Conservation (phyloP, 2,888 invertebrate genomes). For the Microctonus aethiopoides region DNA sequence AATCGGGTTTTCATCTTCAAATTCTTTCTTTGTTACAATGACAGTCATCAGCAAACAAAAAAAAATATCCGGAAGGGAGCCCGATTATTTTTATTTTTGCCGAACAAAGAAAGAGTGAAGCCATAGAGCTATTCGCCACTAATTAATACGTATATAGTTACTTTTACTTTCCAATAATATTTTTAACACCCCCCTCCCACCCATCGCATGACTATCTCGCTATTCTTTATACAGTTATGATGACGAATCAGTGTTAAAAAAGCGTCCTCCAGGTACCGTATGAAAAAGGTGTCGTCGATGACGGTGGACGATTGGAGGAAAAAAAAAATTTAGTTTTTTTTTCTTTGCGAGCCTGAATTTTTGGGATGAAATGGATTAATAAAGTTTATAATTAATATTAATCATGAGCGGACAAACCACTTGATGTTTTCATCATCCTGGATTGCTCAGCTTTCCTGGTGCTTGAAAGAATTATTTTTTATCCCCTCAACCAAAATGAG, state of each 20-base stretch:
- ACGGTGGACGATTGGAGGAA: not conserved
- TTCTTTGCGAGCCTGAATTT: not conserved
- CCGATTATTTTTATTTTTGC: too few relatives aligned
- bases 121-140: too few relatives aligned
- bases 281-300: constrained; percentile 24
- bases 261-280: constrained; percentile 26
- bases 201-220: not conserved
- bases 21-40: not conserved
- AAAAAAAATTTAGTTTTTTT: constrained; percentile 4
- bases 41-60: too few relatives aligned
- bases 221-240: constrained; percentile 24
- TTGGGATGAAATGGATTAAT: not conserved
- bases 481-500: not conserved
- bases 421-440: not conserved
- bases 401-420: not conserved
- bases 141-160: too few relatives aligned
- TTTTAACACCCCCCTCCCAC: too few relatives aligned
- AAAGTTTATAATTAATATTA: not conserved
- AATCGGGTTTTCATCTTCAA: constrained; percentile 28
- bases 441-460: not conserved
- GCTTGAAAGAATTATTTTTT: not conserved
- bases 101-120: too few relatives aligned
- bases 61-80: too few relatives aligned
- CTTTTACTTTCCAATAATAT: too few relatives aligned
- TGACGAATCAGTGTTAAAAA: constrained; percentile 17